These are phyloP conservation scores for Seira sanloemensis DNA, from an alignment of 2,888 invertebrate species.

Conservation along the genomic window DNA sequence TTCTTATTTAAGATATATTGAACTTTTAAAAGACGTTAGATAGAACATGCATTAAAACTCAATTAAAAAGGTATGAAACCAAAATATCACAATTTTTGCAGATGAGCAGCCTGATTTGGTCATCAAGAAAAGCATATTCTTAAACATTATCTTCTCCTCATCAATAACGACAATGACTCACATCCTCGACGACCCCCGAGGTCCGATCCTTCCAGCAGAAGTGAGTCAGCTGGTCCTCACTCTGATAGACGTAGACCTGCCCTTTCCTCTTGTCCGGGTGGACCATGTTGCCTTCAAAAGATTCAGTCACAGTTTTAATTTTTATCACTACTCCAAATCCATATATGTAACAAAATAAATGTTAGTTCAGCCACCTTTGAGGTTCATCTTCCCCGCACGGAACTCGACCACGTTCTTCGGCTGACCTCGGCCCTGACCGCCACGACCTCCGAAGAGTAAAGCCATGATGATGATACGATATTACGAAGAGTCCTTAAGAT, in stretches of 20 bases:
- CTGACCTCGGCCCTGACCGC: constrained; percentile 85
- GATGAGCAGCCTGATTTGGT: no score
- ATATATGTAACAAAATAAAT: neutral
- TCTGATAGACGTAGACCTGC: constrained; percentile 94
- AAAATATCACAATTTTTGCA: no score
- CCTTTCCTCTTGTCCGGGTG: constrained; percentile 97
- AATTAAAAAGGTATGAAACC: no score
- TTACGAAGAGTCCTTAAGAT: no score
- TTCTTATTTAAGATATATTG: no score
- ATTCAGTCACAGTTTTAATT: neutral
- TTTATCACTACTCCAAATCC: neutral
- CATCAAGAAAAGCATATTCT: no score
- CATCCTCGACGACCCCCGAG: constrained; percentile 94
- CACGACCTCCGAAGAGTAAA: constrained; percentile 75
- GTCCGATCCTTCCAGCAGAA: constrained; percentile 99
- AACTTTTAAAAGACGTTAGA: no score
- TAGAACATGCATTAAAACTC: no score
- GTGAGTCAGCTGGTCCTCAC: constrained; percentile 98
- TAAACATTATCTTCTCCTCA: no score
- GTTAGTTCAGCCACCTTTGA: constrained; percentile 81
- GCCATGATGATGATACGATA: constrained; percentile 20
- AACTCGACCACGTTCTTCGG: constrained; percentile 96
- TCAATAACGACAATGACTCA: constrained; percentile 75
- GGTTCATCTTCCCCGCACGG: constrained; percentile 96
- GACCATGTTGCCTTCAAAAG: constrained; percentile 83